A percentile compares a stretch with the other conserved stretches of the same genome.
Conservation (phyloP, 2,797 vertebrate genomes). For the Paramormyrops hopkinsi region DNA sequence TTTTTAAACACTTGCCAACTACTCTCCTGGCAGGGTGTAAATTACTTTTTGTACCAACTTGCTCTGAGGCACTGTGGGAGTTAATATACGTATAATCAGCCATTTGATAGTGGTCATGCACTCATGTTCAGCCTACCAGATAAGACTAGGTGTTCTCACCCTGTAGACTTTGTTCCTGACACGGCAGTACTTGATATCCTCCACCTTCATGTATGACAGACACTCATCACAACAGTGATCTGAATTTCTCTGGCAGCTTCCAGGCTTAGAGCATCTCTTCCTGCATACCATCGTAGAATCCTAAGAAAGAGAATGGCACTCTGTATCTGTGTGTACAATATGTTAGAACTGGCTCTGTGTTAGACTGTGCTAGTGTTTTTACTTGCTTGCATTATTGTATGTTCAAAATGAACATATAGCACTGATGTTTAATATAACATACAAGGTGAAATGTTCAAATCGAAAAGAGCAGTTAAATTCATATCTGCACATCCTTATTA, state of each 20-base stretch:
- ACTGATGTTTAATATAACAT: background rate
- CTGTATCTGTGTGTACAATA: background rate
- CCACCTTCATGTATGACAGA: slow-evolving; percentile 69
- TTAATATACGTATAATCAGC: background rate
- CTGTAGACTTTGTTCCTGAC: slow-evolving; percentile 85
- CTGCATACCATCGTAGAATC: slow-evolving; percentile 88
- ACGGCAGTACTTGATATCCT: slow-evolving; percentile 84
- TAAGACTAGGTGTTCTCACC: slow-evolving; percentile 59
- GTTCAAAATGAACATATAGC: background rate
- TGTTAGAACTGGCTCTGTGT: background rate
- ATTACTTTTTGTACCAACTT: background rate
- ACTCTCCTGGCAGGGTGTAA: background rate
- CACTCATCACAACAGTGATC: slow-evolving; percentile 78
- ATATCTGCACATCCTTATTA: background rate
- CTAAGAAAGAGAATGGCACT: slow-evolving; percentile 53
- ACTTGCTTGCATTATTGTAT: background rate
- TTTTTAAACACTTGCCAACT: background rate
- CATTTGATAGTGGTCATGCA: background rate
- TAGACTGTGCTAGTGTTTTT: background rate
- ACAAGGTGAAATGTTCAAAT: background rate
- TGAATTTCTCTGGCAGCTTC: slow-evolving; percentile 60
- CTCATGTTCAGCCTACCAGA: background rate
- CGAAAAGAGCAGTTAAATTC: background rate
- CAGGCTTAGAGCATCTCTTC: slow-evolving; percentile 69
- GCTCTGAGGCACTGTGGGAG: background rate